Evolutionary conservation across 1,140 invertebrate genomes (phyloP), one percentile per base, ranked within the genome.

Genomic region (Euura saliciscinereae): DNA sequence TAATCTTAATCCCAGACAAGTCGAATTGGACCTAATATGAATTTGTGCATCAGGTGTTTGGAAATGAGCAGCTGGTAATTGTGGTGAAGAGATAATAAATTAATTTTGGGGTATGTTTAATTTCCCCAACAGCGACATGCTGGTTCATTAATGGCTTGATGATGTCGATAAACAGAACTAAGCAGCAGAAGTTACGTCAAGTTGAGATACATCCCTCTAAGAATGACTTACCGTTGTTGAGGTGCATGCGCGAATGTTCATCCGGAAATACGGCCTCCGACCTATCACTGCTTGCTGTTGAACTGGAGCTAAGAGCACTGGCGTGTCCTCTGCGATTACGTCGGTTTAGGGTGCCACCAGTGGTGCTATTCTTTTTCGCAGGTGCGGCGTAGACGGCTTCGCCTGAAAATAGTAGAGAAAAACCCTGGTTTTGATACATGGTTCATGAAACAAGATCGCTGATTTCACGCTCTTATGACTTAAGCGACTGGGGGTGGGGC

Each of bases 361-460:
- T 72, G 8, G 65, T 78, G 66, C 80, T 78, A 71, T 64, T 78
- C 78, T 89, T 89, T 78, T 89, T 89, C 73, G 83, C 84, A 65
- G 83, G 73, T 66, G 83, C 85, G 44, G 87, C 85, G 75, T 89
- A 89, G 73, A 89, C 85, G 59, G 87, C 82, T 77, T 89, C 88
- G 68, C 86, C 88, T 89, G 75, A 46, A 71, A 44, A 72, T 64
- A 72, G 69, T 51, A 68, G 69, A 28, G 28, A 28, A 28, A 28
- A 28, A 28, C 28, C 28, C 28, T 28, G 28, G 28, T 28, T 28
- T 28, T 28, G 28, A 28, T 28, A 28, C 28, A 28, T 28, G 28
- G 28, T 28, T 28, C 28, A 28, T 28, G 28, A 28, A 28, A 28
- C 28, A 28, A 28, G 28, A 28, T 28, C 28, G 28, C 28, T 28